Conservation (phyloP, 2,888 invertebrate genomes). For the Apamea monoglypha region DNA sequence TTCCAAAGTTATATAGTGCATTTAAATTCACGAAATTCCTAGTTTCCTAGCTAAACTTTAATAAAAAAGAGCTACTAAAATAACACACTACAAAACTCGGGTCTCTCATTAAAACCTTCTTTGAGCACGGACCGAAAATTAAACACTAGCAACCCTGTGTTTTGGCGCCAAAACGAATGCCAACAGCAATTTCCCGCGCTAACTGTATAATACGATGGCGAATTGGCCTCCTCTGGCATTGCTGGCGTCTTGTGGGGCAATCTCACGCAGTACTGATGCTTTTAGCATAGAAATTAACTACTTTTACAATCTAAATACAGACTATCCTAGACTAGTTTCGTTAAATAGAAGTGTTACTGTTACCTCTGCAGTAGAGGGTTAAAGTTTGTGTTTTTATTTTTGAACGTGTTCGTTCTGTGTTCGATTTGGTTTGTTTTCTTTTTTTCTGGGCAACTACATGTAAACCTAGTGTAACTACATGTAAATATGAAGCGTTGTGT, state of each 20-base stretch:
- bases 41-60: not conserved
- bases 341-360: slow-evolving; percentile 6
- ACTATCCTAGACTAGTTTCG: slow-evolving; percentile 6
- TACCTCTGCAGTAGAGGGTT: not conserved
- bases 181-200: slow-evolving; percentile 72
- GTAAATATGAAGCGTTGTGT: not conserved
- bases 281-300: slow-evolving; percentile 59
- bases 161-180: slow-evolving; percentile 74
- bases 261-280: slow-evolving; percentile 46
- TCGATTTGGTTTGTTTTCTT: not conserved
- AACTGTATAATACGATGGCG: slow-evolving; percentile 71
- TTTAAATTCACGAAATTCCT: not conserved
- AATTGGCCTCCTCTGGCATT: slow-evolving; percentile 61
- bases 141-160: slow-evolving; percentile 60
- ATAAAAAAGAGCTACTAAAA: not conserved
- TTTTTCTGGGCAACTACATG: not conserved
- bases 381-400: not conserved
- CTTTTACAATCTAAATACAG: slow-evolving; percentile 16
- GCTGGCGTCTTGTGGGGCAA: slow-evolving; percentile 53
- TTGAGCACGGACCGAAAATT: slow-evolving; percentile 38
- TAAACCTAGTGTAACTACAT: not conserved
- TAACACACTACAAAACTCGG: not conserved
- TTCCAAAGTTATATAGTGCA: not conserved
- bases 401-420: slow-evolving; percentile 1
- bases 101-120: slow-evolving; percentile 16